phyloP scores from a whole-genome alignment of 64 coral and sea anemone genomes.

The Montipora capricornis region DNA sequence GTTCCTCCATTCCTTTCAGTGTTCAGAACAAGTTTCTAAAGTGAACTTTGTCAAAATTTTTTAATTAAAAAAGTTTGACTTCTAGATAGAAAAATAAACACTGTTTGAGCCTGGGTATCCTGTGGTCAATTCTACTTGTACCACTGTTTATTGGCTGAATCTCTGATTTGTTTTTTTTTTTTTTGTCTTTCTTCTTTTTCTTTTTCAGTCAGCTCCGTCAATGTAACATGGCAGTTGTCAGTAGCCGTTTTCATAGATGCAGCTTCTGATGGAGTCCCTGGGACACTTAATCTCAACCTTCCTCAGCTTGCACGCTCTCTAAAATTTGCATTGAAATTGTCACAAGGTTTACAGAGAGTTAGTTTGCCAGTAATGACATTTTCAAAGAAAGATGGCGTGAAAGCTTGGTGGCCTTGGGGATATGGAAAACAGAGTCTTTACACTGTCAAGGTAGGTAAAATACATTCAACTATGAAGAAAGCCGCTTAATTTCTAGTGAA shows the following conservation, averaged over 20 bases:
- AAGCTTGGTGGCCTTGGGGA: constrained; percentile 87
- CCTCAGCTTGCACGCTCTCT: constrained; percentile 49
- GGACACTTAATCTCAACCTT: constrained; percentile 56
- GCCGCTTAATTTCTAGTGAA: not conserved
- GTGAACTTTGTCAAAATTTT: too few species aligned
- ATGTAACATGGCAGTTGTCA: constrained; percentile 66
- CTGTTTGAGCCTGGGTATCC: not conserved
- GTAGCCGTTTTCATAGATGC: constrained; percentile 63
- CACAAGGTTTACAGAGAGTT: constrained; percentile 56
- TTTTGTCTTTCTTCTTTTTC: not conserved
- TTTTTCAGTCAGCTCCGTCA: not conserved
- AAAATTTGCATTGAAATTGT: constrained; percentile 46
- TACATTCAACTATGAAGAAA: not conserved
- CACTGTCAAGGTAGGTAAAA: constrained; percentile 60
- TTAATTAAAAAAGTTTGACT: too few species aligned
- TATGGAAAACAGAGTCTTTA: constrained; percentile 84
- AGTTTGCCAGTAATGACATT: constrained; percentile 59
- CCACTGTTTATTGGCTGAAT: not conserved
- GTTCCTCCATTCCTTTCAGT: too few species aligned
- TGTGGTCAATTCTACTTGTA: not conserved
- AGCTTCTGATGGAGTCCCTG: constrained; percentile 45
- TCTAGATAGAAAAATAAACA: not conserved
- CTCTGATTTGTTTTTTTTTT: not conserved
- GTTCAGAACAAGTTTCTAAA: too few species aligned
- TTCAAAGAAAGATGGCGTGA: constrained; percentile 43